These are phyloP conservation scores for Albula glossodonta DNA, from an alignment of 2,113 vertebrate species.

Conservation along the genomic window DNA sequence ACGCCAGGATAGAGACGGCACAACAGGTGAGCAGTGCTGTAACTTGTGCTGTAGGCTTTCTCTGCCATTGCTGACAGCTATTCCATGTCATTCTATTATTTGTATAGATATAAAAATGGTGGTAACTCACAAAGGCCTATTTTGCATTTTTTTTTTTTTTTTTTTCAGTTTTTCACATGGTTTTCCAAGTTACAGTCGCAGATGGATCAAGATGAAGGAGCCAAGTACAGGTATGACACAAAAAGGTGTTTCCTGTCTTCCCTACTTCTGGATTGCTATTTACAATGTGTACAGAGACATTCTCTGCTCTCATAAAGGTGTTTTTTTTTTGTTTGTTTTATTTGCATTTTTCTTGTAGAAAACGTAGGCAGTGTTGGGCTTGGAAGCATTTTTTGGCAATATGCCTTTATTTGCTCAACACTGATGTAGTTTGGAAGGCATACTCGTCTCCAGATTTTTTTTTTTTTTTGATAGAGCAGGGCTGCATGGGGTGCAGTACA, in stretches of 20 bases:
- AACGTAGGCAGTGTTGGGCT: background rate
- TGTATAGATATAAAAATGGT: background rate
- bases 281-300: background rate
- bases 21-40: slow-evolving; percentile 78
- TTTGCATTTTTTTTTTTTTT: slow-evolving; percentile 22
- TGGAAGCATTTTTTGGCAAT: background rate
- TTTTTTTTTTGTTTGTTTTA: background rate
- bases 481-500: too few species aligned
- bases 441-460: too few species aligned
- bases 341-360: background rate
- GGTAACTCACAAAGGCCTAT: background rate
- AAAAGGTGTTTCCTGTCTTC: background rate
- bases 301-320: background rate
- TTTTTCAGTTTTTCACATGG: slow-evolving; percentile 93
- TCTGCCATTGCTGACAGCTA: too few species aligned
- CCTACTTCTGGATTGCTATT: background rate
- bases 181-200: slow-evolving; percentile 89
- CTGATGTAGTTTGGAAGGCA: background rate
- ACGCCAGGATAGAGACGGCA: slow-evolving; percentile 88
- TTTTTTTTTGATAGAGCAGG: too few species aligned
- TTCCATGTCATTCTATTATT: too few species aligned
- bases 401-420: background rate
- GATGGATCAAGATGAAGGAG: slow-evolving; percentile 92
- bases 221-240: slow-evolving; percentile 81
- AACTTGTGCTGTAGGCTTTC: background rate